phyloP scores from a whole-genome alignment of 2,113 vertebrate species.

The Oncorhynchus gorbuscha region DNA sequence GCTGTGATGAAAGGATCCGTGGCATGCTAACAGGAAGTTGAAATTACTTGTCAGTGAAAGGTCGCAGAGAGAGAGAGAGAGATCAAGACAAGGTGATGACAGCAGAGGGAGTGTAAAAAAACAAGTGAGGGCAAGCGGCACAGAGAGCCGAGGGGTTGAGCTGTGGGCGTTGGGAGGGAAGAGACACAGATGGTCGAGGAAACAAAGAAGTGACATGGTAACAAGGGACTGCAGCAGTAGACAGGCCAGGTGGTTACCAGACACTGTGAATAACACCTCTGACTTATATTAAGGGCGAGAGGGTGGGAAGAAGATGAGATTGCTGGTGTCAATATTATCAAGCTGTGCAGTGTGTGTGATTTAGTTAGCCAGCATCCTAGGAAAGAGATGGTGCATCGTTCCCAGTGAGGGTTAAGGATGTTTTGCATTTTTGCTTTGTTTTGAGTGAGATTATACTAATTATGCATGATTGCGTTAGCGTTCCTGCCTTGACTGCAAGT shows the following conservation, averaged over 20 bases:
- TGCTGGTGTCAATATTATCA: no score
- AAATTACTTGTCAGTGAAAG: slow-evolving; percentile 17
- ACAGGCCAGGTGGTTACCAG: not conserved
- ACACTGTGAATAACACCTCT: no score
- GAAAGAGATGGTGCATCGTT: no score
- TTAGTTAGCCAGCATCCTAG: no score
- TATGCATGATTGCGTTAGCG: no score
- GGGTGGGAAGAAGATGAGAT: not conserved
- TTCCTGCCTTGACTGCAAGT: no score
- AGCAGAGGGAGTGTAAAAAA: not conserved
- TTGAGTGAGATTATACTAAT: no score
- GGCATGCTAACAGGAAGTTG: slow-evolving; percentile 6
- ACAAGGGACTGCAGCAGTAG: not conserved
- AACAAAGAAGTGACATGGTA: not conserved
- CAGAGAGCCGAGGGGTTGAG: not conserved
- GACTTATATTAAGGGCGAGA: not conserved
- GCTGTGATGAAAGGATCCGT: slow-evolving; percentile 26
- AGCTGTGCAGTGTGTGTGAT: no score
- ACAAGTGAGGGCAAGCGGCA: not conserved
- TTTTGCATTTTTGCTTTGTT: no score
- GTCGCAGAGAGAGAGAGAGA: not conserved
- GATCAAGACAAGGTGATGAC: not conserved
- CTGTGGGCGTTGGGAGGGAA: slow-evolving; percentile 2
- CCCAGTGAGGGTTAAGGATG: no score
- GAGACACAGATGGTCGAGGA: not conserved